Evolutionary conservation across 35 echinoderm and acorn worm species (phyloP).

Genomic region (Diadema setosum): DNA sequence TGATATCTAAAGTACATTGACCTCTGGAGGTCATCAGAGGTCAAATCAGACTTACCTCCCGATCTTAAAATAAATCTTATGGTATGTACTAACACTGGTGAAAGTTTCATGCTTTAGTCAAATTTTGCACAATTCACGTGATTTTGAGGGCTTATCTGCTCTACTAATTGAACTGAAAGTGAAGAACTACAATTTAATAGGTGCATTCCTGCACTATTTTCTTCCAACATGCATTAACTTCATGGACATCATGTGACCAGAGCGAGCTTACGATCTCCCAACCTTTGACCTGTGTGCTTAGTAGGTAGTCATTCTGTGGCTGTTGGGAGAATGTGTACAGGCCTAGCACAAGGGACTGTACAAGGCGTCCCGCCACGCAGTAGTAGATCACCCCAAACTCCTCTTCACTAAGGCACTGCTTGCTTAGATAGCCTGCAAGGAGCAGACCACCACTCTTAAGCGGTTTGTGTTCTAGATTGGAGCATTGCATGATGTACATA

Average conservation of each 20-base stretch:
- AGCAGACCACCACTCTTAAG: not conserved
- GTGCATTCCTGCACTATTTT: not conserved
- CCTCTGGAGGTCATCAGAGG: too few relatives aligned
- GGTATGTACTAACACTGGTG: too few relatives aligned
- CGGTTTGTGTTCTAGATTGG: not conserved
- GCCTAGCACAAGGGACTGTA: not conserved
- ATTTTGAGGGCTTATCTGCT: too few relatives aligned
- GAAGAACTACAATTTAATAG: too few relatives aligned
- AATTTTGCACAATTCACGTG: too few relatives aligned
- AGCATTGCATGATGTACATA: not conserved
- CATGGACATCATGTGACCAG: not conserved
- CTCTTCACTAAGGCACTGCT: not conserved
- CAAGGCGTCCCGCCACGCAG: constrained; percentile 25
- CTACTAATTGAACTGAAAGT: too few relatives aligned
- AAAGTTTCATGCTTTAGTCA: too few relatives aligned
- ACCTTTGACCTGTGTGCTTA: not conserved
- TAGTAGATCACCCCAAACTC: constrained; percentile 21
- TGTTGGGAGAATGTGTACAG: not conserved
- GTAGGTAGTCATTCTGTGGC: constrained; percentile 20
- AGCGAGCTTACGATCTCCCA: constrained; percentile 1
- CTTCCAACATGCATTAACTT: not conserved
- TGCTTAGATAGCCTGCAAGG: constrained; percentile 25
- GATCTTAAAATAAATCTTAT: too few relatives aligned
- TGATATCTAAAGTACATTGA: too few relatives aligned
- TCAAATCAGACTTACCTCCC: too few relatives aligned